A percentile compares a stretch with the other conserved stretches of the same genome.
phyloP scores from a whole-genome alignment of 92 coral and sea anemone species.

The Phenganax stokvisi region DNA sequence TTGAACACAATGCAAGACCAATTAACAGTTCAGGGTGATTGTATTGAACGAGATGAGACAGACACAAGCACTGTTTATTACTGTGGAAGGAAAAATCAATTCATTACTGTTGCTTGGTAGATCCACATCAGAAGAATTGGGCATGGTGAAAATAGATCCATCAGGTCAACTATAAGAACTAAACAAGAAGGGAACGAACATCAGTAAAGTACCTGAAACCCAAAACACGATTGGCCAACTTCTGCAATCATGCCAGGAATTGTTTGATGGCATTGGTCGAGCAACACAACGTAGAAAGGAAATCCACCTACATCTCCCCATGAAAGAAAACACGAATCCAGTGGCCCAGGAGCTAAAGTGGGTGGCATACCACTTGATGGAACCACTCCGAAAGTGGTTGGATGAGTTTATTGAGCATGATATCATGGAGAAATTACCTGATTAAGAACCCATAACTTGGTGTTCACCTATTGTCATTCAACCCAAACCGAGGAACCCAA shows the following conservation, averaged over 20 bases:
- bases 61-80: background rate
- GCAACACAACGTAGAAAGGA: conserved; percentile 43
- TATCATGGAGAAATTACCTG: conserved; percentile 52
- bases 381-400: conserved; percentile 41
- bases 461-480: conserved; percentile 50
- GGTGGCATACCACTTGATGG: conserved; percentile 32
- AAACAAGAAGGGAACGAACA: background rate
- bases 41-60: background rate
- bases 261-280: conserved; percentile 36
- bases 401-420: conserved; percentile 38
- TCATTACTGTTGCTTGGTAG: background rate
- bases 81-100: conserved; percentile 1
- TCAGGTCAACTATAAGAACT: conserved; percentile 14
- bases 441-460: conserved; percentile 48
- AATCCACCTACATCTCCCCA: conserved; percentile 45
- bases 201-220: background rate
- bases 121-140: conserved; percentile 5
- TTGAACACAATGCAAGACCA: background rate
- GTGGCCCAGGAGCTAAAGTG: conserved; percentile 46
- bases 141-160: conserved; percentile 3
- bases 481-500: conserved; percentile 47
- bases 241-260: background rate
- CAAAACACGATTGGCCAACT: background rate
- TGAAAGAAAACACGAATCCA: conserved; percentile 46
- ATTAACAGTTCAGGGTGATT: background rate